A percentile compares a stretch with the other conserved stretches of the same genome.
These are phyloP conservation scores for Epinephelus cyanopodus DNA, from an alignment of 2,113 vertebrate species.

Conservation along the genomic window DNA sequence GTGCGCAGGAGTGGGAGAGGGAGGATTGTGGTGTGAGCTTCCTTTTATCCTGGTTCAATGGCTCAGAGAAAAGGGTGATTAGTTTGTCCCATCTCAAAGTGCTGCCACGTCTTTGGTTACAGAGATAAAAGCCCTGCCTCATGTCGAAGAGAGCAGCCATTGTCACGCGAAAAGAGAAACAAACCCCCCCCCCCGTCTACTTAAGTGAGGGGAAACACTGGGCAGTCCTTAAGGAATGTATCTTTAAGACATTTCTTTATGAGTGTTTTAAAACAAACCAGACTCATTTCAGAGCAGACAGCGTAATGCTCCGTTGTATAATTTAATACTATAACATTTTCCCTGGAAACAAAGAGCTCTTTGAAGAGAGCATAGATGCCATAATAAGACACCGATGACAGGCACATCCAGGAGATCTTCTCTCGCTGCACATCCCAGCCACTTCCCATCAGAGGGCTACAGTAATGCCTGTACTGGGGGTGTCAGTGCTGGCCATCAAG, in stretches of 20 bases:
- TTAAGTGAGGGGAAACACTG: constrained; percentile 56
- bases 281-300: constrained; percentile 37
- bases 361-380: constrained; percentile 76
- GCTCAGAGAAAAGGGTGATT: constrained; percentile 81
- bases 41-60: constrained; percentile 83
- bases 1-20: constrained; percentile 66
- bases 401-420: constrained; percentile 73
- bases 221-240: constrained; percentile 66
- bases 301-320: constrained; percentile 59
- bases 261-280: constrained; percentile 78
- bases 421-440: constrained; percentile 42
- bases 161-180: constrained; percentile 57
- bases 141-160: constrained; percentile 64
- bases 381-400: constrained; percentile 86
- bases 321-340: constrained; percentile 77
- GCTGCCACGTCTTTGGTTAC: constrained; percentile 79
- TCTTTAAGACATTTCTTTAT: constrained; percentile 61
- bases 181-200: constrained; percentile 31
- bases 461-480: not conserved
- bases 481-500: constrained; percentile 19
- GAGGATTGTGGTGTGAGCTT: constrained; percentile 68
- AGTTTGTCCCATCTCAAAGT: constrained; percentile 78
- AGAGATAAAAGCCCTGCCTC: constrained; percentile 76
- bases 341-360: constrained; percentile 84
- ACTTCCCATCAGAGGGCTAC: constrained; percentile 32